phyloP scores from a whole-genome alignment of 2,888 invertebrate genomes.

The Diadegma fenestrale region DNA sequence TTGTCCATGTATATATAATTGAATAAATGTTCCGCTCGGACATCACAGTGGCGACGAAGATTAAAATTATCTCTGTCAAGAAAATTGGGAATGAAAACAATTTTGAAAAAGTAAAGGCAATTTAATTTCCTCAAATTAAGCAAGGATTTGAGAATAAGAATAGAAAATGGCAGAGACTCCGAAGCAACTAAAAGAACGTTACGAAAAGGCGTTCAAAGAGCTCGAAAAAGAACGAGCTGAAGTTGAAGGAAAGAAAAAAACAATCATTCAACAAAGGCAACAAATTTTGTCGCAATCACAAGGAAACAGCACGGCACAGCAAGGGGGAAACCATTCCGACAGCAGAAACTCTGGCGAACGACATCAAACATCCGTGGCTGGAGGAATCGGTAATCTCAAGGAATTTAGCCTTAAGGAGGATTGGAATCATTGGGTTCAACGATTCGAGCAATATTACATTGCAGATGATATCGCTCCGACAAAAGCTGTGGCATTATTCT shows the following conservation, averaged over 20 bases:
- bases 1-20: too few species aligned
- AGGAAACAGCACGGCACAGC: background rate
- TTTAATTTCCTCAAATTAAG: background rate
- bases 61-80: background rate
- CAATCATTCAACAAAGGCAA: background rate
- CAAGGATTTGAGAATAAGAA: too few species aligned
- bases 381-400: conserved; percentile 1
- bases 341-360: background rate
- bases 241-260: conserved; percentile 18
- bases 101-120: background rate
- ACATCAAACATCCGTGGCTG: background rate
- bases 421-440: conserved; percentile 42
- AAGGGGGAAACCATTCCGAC: background rate
- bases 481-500: conserved; percentile 47
- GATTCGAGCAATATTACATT: conserved; percentile 48
- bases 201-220: background rate
- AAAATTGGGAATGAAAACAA: background rate
- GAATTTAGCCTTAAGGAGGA: conserved; percentile 44
- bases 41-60: conserved; percentile 37
- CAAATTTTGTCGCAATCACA: background rate
- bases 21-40: background rate
- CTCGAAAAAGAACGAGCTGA: conserved; percentile 8
- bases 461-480: conserved; percentile 39
- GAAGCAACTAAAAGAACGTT: background rate
- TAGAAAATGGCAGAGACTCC: background rate